Evolutionary conservation across 1,140 invertebrate genomes (phyloP).

Genomic region (Philotrypesis tridentata): DNA sequence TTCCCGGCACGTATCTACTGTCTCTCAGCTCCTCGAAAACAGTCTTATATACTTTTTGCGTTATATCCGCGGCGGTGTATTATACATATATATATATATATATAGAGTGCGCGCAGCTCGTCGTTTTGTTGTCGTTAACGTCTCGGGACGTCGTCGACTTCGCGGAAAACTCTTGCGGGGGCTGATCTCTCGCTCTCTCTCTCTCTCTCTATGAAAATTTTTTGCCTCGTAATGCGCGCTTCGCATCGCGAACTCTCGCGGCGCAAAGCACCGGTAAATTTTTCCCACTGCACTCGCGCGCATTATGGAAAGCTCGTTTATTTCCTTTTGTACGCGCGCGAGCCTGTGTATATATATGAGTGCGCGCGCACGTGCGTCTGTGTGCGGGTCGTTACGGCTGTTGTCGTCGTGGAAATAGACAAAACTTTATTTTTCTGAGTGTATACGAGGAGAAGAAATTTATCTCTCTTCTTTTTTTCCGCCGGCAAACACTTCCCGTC

Average conservation of each 20-base stretch:
- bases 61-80: no score
- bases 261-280: constrained; percentile 14
- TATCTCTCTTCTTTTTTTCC: neutral
- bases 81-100: no score
- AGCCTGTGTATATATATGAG: no score
- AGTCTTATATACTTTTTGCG: neutral
- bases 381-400: neutral
- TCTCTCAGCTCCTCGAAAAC: no score
- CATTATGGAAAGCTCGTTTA: constrained; percentile 11
- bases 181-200: no score
- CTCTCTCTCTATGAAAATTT: constrained; percentile 41
- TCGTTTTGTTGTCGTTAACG: neutral
- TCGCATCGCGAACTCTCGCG: neutral
- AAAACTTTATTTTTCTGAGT: neutral
- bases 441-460: neutral
- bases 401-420: neutral
- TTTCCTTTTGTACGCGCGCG: neutral
- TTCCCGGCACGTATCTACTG: neutral
- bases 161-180: constrained; percentile 11
- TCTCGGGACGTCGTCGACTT: neutral
- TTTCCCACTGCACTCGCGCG: neutral
- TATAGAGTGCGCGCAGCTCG: no score
- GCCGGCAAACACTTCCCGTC: neutral
- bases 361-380: neutral
- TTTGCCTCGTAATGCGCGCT: constrained; percentile 3